phyloP scores from a whole-genome alignment of 2,888 invertebrate genomes.

The Habroteleia sp. region DNA sequence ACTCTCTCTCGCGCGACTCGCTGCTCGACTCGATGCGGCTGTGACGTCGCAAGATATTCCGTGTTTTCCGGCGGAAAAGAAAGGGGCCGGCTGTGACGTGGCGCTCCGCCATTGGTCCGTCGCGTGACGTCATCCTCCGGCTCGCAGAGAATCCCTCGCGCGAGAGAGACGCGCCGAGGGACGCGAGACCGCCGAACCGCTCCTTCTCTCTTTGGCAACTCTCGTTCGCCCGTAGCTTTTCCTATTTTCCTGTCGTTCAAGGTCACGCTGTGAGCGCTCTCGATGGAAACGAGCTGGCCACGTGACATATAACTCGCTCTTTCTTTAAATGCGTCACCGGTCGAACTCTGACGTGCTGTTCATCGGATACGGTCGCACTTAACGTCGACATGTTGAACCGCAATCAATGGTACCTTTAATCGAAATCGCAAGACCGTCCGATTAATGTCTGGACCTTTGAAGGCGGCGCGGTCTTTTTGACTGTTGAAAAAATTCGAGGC shows the following conservation, averaged over 20 bases:
- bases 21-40: slow-evolving; percentile 60
- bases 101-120: slow-evolving; percentile 66
- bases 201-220: slow-evolving; percentile 8
- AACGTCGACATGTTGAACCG: too few species aligned
- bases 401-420: too few species aligned
- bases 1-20: slow-evolving; percentile 67
- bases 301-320: slow-evolving; percentile 18
- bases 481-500: too few species aligned
- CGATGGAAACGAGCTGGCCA: slow-evolving; percentile 40
- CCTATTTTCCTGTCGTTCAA: slow-evolving; percentile 62
- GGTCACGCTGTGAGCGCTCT: slow-evolving; percentile 30
- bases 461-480: too few species aligned
- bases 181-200: neutral
- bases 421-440: too few species aligned
- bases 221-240: slow-evolving; percentile 35
- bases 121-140: slow-evolving; percentile 67
- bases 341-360: too few species aligned
- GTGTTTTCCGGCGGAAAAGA: slow-evolving; percentile 65
- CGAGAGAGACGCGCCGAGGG: slow-evolving; percentile 9
- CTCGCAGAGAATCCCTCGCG: slow-evolving; percentile 60
- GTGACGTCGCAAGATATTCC: slow-evolving; percentile 73
- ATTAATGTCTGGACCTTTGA: too few species aligned
- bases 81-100: slow-evolving; percentile 73
- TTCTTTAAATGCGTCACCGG: slow-evolving; percentile 41
- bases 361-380: slow-evolving; percentile 6